Evolutionary conservation across 2,888 invertebrate genomes (phyloP), one percentile per base, ranked within the genome.

Genomic region (Scaptomyza polygonia): DNA sequence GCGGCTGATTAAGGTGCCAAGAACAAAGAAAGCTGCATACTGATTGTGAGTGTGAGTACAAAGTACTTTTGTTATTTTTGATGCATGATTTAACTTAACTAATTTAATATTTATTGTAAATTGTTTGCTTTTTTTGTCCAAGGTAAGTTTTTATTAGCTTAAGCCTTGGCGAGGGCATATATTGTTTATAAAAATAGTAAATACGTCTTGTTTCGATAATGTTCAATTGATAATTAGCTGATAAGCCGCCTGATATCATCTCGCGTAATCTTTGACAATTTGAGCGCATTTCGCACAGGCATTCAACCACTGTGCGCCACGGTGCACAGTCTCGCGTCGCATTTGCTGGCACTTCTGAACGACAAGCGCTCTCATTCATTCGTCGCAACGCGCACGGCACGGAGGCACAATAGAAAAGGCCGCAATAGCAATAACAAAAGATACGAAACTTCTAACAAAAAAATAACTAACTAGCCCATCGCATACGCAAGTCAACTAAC

Each of bases 301-400:
- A 42, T 42, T 5, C 34, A 9, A 47, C 14, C 16, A 45, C 45
- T 47, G 27, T 55, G 66, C 47, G 14, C 67, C 66, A 66, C 66
- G 55, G 66, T 67, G 39, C 45, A 43, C 45, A 43, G 32, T 18
- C 30, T 32, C 43, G 47, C 44, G 48, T 62, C 61, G 34, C 51
- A 59, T 5, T 54, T 34, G 57, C 40, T 67, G 44, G 30, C 48
- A 29, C 61, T 52, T 53, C 18, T 40, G 40, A 48, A 18, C 27
- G 53, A 9, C 30, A 53, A 21, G 14, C 40, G 36, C 55, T 58
- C 65, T 65, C 76, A 75, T 73, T 73, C 71, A 39, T 56, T 57
- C 53, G 43, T 48, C 30, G 61, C 25, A 70, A 57, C 75, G 71
- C 64, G 53, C 43, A 27, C 64, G 51, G 75, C 51, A 39, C 64